phyloP scores from a whole-genome alignment of 53 echinoderm and acorn worm genomes.

The Glandiceps talaboti region DNA sequence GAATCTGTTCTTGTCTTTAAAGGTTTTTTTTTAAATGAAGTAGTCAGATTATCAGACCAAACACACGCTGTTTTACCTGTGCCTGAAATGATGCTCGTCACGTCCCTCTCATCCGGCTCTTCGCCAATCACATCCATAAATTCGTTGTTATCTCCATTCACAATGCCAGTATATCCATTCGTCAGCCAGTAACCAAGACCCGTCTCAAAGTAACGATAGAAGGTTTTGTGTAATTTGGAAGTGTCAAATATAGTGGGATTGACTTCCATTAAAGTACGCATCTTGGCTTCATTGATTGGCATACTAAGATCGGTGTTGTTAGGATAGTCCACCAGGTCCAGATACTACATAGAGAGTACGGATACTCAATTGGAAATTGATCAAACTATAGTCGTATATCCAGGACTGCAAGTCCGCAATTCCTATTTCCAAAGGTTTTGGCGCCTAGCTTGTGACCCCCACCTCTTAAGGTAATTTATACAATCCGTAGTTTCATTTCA shows the following conservation, averaged over 20 bases:
- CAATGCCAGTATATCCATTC: background rate
- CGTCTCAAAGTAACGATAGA: background rate
- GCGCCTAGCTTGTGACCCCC: no score
- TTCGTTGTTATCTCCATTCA: background rate
- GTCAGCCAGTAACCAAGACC: conserved; percentile 5
- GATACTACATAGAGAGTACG: no score
- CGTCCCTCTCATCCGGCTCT: background rate
- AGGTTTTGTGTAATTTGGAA: background rate
- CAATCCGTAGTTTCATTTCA: no score
- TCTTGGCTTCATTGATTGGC: background rate
- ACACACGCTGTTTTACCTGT: background rate
- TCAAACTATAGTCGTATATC: no score
- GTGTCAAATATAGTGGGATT: background rate
- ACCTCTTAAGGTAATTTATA: no score
- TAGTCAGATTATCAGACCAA: background rate
- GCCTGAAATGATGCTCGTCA: background rate
- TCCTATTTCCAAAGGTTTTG: no score
- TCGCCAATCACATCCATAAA: background rate
- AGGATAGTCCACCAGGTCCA: no score
- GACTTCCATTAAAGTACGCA: background rate
- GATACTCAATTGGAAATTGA: no score
- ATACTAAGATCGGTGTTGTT: no score
- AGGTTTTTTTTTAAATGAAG: no score
- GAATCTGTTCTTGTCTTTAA: no score
- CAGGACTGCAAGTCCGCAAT: no score